Evolutionary conservation across 2,113 vertebrate genomes (phyloP).

Genomic region (Crypturellus undulatus): DNA sequence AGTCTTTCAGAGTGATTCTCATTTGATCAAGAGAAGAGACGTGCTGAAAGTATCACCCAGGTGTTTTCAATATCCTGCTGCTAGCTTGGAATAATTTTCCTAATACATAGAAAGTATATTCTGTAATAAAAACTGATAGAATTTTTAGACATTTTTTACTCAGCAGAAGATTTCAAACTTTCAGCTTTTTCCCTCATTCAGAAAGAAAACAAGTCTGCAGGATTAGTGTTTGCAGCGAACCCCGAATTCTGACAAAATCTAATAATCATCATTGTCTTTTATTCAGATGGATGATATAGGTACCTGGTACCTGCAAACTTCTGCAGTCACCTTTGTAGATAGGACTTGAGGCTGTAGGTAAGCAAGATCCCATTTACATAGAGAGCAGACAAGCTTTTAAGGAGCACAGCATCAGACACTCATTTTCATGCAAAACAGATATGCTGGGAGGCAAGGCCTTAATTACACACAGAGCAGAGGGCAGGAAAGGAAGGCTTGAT

Average conservation of each 20-base stretch:
- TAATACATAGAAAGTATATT: background rate
- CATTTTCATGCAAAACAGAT: constrained; percentile 4
- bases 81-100: background rate
- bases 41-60: background rate
- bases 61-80: background rate
- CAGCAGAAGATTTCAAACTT: background rate
- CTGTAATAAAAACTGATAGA: background rate
- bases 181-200: background rate
- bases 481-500: background rate
- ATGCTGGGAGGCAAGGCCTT: background rate
- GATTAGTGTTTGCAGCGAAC: background rate
- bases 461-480: background rate
- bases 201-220: background rate
- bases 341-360: background rate
- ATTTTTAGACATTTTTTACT: background rate
- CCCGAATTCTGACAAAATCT: background rate
- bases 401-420: background rate
- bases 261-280: background rate
- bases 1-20: background rate
- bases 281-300: background rate
- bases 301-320: background rate
- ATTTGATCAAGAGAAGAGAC: background rate
- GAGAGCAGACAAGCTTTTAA: background rate
- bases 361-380: background rate
- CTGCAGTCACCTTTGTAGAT: background rate